phyloP scores from a whole-genome alignment of 2,113 vertebrate species.

The Anoplopoma fimbria region DNA sequence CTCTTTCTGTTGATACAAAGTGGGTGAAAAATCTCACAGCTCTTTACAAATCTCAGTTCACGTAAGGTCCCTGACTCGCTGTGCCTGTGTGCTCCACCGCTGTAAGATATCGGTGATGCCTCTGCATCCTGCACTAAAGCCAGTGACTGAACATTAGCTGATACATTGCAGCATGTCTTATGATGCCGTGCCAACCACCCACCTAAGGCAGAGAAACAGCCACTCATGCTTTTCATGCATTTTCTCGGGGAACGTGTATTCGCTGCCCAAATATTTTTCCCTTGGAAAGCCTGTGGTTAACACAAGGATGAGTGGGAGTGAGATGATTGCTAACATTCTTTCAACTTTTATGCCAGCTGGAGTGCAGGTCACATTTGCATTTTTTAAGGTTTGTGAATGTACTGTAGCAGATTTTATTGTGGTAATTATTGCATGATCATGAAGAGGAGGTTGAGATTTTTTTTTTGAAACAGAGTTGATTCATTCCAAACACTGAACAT shows the following conservation, averaged over 20 bases:
- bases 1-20: slow-evolving; percentile 62
- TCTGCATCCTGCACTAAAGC: slow-evolving; percentile 38
- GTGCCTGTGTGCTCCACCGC: slow-evolving; percentile 18
- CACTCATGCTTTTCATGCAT: slow-evolving; percentile 76
- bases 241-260: slow-evolving; percentile 76
- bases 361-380: slow-evolving; percentile 70
- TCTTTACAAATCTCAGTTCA: slow-evolving; percentile 65
- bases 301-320: slow-evolving; percentile 82
- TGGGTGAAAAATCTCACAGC: slow-evolving; percentile 75
- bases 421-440: slow-evolving; percentile 47
- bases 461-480: slow-evolving; percentile 14
- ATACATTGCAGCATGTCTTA: slow-evolving; percentile 61
- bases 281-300: slow-evolving; percentile 79
- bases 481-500: slow-evolving; percentile 28
- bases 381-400: slow-evolving; percentile 68
- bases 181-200: slow-evolving; percentile 66
- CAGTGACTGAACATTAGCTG: slow-evolving; percentile 28
- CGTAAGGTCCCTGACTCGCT: slow-evolving; percentile 52
- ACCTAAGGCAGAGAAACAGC: slow-evolving; percentile 75
- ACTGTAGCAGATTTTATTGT: slow-evolving; percentile 60
- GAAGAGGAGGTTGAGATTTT: slow-evolving; percentile 2
- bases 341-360: slow-evolving; percentile 76
- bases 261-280: slow-evolving; percentile 77
- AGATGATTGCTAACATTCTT: slow-evolving; percentile 83
- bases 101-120: slow-evolving; percentile 17